Conservation (phyloP, 2,888 invertebrate species). For the Xanthorhoe spadicearia region DNA sequence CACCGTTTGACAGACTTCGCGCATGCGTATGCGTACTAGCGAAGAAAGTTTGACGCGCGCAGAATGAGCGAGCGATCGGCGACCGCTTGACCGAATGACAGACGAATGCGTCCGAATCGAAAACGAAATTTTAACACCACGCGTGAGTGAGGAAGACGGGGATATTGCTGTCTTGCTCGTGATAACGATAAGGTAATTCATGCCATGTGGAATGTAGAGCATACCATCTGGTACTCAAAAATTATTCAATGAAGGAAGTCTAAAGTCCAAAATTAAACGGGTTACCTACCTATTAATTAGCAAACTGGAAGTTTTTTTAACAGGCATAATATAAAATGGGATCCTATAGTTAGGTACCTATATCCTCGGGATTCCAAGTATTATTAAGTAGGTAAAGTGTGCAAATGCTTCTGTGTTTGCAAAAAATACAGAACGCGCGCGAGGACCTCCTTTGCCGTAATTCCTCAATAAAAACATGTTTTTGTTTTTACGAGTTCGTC, state of each 20-base stretch:
- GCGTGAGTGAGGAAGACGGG: constrained; percentile 20
- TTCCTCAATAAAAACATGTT: no score
- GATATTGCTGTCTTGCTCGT: constrained; percentile 31
- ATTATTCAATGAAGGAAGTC: not conserved
- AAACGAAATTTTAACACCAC: constrained; percentile 26
- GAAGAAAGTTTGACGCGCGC: constrained; percentile 76
- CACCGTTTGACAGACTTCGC: constrained; percentile 69
- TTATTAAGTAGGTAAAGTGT: no score
- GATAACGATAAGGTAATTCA: constrained; percentile 41
- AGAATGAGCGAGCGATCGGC: constrained; percentile 49
- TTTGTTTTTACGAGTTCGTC: no score
- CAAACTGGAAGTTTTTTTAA: no score
- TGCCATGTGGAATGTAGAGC: constrained; percentile 22
- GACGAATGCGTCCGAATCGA: constrained; percentile 44
- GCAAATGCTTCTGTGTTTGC: no score
- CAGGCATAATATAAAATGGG: not conserved
- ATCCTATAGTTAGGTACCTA: no score
- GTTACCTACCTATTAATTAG: not conserved
- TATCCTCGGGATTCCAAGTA: not conserved
- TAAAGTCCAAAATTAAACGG: not conserved
- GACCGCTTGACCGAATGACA: constrained; percentile 48
- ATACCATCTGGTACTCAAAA: not conserved
- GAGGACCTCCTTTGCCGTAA: no score
- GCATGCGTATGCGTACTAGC: constrained; percentile 80
- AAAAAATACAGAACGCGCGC: no score